phyloP scores from a whole-genome alignment of 2,888 invertebrate species.

The Drosophila pseudotakahashii region DNA sequence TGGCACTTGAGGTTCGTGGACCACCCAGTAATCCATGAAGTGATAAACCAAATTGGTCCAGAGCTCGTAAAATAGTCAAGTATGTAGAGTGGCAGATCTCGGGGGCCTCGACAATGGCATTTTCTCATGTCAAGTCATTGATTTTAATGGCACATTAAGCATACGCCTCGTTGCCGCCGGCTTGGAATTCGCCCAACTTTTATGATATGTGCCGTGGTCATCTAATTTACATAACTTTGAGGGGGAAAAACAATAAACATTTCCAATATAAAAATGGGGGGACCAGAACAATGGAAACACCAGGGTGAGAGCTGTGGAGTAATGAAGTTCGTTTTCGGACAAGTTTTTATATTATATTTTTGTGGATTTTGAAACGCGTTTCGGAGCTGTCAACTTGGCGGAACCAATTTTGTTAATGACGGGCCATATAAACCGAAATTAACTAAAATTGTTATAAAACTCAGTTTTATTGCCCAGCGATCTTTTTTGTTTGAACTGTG shows the following conservation, averaged over 20 bases:
- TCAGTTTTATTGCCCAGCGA: constrained; percentile 55
- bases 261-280: constrained; percentile 52
- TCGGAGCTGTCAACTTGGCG: constrained; percentile 73
- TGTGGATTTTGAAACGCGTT: constrained; percentile 54
- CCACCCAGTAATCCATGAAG: constrained; percentile 65
- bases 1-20: constrained; percentile 62
- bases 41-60: constrained; percentile 71
- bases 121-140: constrained; percentile 68
- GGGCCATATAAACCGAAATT: constrained; percentile 68
- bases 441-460: constrained; percentile 74
- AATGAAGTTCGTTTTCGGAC: constrained; percentile 40
- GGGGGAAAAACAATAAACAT: constrained; percentile 40
- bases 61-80: constrained; percentile 59
- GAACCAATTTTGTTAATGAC: constrained; percentile 77
- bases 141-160: constrained; percentile 75
- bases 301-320: constrained; percentile 35
- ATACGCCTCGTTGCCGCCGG: constrained; percentile 71
- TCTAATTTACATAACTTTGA: constrained; percentile 40
- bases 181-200: constrained; percentile 47
- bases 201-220: constrained; percentile 36
- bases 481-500: constrained; percentile 23
- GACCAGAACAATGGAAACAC: constrained; percentile 55
- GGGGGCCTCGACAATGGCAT: constrained; percentile 44
- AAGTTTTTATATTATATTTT: constrained; percentile 44
- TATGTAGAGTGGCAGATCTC: constrained; percentile 14